Evolutionary conservation across 1,140 invertebrate genomes (phyloP).

Genomic region (Acromyrmex charruanus): DNA sequence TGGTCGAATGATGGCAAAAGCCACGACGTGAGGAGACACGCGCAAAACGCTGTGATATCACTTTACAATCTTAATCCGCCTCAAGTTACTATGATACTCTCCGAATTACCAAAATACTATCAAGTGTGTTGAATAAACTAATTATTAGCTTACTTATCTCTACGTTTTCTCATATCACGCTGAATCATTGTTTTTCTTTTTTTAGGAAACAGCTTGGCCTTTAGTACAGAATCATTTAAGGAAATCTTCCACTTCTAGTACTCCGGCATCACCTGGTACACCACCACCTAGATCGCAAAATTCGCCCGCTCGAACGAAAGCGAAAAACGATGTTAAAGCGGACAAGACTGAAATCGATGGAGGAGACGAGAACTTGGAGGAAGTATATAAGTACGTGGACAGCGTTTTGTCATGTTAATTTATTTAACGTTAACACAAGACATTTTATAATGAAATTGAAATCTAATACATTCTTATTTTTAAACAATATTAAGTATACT

Average conservation of each 20-base stretch:
- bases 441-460: slow-evolving; percentile 37
- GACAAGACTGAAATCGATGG: slow-evolving; percentile 75
- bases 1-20: slow-evolving; percentile 91
- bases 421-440: background rate
- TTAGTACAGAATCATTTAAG: slow-evolving; percentile 94
- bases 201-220: slow-evolving; percentile 92
- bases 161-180: background rate
- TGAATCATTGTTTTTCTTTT: slow-evolving; percentile 46
- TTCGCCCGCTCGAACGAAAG: slow-evolving; percentile 81
- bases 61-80: slow-evolving; percentile 96
- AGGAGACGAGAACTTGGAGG: slow-evolving; percentile 92
- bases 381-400: slow-evolving; percentile 90
- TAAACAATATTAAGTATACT: slow-evolving; percentile 7
- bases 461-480: no score
- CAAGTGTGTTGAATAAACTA: slow-evolving; percentile 84
- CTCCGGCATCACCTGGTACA: slow-evolving; percentile 86
- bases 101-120: slow-evolving; percentile 93
- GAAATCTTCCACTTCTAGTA: slow-evolving; percentile 88
- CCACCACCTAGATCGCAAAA: slow-evolving; percentile 83
- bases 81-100: slow-evolving; percentile 94
- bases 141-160: background rate
- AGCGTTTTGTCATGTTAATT: background rate
- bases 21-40: slow-evolving; percentile 92
- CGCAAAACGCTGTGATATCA: slow-evolving; percentile 93
- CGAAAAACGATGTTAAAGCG: slow-evolving; percentile 74